Evolutionary conservation across 2,113 vertebrate species (phyloP).

Genomic region (Vombatus ursinus): DNA sequence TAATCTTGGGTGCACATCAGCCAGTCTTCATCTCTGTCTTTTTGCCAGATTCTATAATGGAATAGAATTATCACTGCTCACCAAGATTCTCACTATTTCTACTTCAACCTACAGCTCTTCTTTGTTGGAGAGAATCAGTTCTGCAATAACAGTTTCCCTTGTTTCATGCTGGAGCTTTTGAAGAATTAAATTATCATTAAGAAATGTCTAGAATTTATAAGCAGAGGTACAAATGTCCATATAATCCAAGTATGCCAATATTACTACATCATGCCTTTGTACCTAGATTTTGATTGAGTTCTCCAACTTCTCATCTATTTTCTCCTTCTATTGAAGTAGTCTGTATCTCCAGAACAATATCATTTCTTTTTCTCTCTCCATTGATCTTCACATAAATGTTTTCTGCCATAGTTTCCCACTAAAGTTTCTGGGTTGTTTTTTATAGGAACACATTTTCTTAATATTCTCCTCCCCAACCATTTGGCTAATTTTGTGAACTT

Average conservation of each 20-base stretch:
- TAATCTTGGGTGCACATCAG: neutral
- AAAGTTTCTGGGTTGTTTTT: neutral
- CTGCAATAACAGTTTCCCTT: neutral
- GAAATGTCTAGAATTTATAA: neutral
- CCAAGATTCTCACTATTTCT: neutral
- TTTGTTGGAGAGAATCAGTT: neutral
- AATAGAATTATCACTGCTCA: neutral
- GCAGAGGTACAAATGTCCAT: neutral
- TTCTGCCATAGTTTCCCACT: neutral
- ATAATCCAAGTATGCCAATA: neutral
- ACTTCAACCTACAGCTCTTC: neutral
- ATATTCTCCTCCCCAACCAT: neutral
- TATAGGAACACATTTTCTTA: neutral
- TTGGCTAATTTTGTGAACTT: neutral
- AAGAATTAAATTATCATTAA: neutral
- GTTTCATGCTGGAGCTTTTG: neutral
- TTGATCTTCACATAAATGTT: neutral
- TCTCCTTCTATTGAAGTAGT: neutral
- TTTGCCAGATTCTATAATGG: neutral
- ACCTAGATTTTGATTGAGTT: neutral
- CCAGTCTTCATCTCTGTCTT: neutral
- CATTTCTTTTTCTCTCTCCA: neutral
- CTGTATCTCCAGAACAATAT: neutral
- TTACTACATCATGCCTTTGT: neutral
- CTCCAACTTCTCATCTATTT: neutral